Evolutionary conservation across 2,113 vertebrate species (phyloP).

Genomic region (Delphinapterus leucas): DNA sequence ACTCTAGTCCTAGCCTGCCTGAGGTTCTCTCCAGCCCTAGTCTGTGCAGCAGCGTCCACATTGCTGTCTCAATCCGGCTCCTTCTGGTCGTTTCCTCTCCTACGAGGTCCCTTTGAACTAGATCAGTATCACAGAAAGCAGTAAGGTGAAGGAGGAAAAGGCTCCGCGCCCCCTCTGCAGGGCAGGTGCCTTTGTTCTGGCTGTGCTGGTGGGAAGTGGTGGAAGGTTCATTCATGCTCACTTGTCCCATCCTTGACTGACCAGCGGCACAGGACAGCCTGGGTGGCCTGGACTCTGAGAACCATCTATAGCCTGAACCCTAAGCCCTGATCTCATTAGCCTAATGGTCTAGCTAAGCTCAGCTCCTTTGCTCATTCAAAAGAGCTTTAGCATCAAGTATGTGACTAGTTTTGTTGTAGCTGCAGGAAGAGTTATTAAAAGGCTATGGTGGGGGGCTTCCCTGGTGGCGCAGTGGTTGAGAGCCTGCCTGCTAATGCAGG

Average conservation of each 20-base stretch:
- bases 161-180: not conserved
- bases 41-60: not conserved
- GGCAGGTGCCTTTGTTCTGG: not conserved
- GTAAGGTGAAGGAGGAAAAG: not conserved
- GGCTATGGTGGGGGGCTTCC: not conserved
- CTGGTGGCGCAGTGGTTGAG: too few relatives aligned
- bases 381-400: not conserved
- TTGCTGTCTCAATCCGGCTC: not conserved
- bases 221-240: not conserved
- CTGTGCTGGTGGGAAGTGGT: not conserved
- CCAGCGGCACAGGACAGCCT: not conserved
- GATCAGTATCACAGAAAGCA: not conserved
- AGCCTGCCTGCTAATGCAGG: too few relatives aligned
- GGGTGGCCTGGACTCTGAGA: not conserved
- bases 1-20: not conserved
- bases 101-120: not conserved
- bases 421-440: not conserved
- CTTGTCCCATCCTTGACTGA: not conserved
- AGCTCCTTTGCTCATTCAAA: not conserved
- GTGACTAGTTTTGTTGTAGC: not conserved
- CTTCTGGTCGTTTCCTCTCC: not conserved
- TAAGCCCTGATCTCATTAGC: not conserved
- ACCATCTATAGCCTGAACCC: not conserved
- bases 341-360: not conserved
- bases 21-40: not conserved